Evolutionary conservation across 2,888 invertebrate genomes (phyloP).

Genomic region (Noctua janthina): DNA sequence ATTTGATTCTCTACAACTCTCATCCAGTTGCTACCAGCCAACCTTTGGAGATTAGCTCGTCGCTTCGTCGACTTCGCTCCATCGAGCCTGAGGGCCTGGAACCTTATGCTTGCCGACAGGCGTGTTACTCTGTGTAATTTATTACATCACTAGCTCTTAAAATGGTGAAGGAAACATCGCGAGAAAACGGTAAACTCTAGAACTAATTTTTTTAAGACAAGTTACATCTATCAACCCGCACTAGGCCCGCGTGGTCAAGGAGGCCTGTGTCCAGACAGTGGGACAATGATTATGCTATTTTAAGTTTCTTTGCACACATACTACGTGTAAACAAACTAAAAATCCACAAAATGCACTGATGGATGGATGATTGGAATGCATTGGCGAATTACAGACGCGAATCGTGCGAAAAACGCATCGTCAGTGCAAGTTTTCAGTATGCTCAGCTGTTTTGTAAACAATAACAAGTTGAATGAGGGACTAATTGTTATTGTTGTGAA

Average conservation of each 20-base stretch:
- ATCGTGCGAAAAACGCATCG: background rate
- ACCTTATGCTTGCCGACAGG: background rate
- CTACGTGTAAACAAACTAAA: background rate
- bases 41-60: no score
- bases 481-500: background rate
- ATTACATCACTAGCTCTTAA: background rate
- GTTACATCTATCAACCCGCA: background rate
- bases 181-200: background rate
- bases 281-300: background rate
- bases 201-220: background rate
- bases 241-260: background rate
- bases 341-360: background rate
- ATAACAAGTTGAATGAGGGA: background rate
- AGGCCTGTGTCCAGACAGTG: background rate
- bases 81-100: no score
- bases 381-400: background rate
- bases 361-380: constrained; percentile 2
- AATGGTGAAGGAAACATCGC: background rate
- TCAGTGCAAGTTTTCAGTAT: background rate
- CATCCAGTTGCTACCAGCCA: no score
- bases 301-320: background rate
- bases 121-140: background rate
- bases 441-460: constrained; percentile 24
- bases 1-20: no score
- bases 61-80: no score